Percentiles rank a stretch among this genome's conserved stretches.
Conservation (phyloP, 2,888 invertebrate species). For the Mactromeris polynyma region DNA sequence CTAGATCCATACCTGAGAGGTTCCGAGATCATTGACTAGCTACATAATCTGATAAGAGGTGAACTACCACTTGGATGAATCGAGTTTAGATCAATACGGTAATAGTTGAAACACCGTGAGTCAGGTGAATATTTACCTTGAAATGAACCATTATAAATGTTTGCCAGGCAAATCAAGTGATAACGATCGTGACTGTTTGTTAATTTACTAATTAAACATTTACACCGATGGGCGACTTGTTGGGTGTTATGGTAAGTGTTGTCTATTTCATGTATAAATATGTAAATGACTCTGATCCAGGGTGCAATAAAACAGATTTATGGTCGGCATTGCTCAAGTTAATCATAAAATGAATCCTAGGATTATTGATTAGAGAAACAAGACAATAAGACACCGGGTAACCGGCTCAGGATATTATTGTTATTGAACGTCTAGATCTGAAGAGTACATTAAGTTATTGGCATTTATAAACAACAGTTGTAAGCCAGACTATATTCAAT, state of each 20-base stretch:
- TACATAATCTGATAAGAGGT: background rate
- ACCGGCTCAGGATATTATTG: background rate
- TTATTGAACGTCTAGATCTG: background rate
- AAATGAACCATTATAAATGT: too few relatives aligned
- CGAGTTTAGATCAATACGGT: background rate
- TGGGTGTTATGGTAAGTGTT: background rate
- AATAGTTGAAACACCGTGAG: background rate
- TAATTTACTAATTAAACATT: background rate
- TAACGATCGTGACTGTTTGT: too few relatives aligned
- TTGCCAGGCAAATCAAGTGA: too few relatives aligned
- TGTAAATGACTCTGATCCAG: background rate
- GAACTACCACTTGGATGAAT: background rate
- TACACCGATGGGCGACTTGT: background rate
- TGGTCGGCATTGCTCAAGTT: background rate
- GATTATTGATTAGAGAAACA: background rate
- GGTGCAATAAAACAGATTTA: background rate
- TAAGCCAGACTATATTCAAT: too few relatives aligned
- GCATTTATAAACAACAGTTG: background rate
- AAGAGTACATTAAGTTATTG: background rate
- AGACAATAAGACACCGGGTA: background rate
- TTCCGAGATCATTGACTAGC: background rate
- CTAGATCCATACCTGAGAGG: background rate
- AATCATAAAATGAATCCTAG: conserved; percentile 7
- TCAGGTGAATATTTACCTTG: background rate
- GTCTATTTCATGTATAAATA: background rate